Evolutionary conservation across 1,140 invertebrate species (phyloP), one percentile per base, ranked within the genome.

Genomic region (Heliconius himera): DNA sequence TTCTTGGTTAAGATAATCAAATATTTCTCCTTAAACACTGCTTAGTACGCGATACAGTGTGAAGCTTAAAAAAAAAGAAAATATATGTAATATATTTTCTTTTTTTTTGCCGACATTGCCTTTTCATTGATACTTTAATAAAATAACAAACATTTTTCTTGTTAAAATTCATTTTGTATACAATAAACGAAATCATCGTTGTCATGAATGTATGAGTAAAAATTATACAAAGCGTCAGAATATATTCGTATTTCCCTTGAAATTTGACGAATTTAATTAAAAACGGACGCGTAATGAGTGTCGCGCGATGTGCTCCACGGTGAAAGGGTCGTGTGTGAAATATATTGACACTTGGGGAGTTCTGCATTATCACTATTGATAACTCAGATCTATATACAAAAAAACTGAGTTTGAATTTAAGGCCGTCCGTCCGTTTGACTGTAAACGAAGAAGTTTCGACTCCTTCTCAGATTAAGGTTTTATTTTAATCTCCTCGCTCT

Each of bases 251-350:
- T 77, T 81, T 77, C 79, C 75, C 76, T 46, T 77, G 75, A 49
- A 80, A 77, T 70, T 81, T 81, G 74, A 78, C 38, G 71, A 77
- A 78, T 78, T 78, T 74, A 78, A 81, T 81, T 78, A 75, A 81
- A 81, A 60, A 26, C 26, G 60, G 60, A 29, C 60, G 18, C 22
- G 54, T 41, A 41, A 79, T 73, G 26, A 66, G 60, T 29, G 1
- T 16, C 60, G 60, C 2, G 20, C 22, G 29, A 66, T 66, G 56
- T 60, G 60, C 8, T 66, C 3, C 60, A 3, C 22, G 60, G 8
- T 22, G 54, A 22, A 60, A 66, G 26, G 60, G 60, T 66, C 20
- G 20, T 3, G 56, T 26, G 22, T 13, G 22, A 66, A 26, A 4
- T 66, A 66, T 66, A 26, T 66, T 29, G 9, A 13, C 60, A 16